These are phyloP conservation scores for Calosoma granatense DNA, from an alignment of 1,140 invertebrate species.

Conservation along the genomic window DNA sequence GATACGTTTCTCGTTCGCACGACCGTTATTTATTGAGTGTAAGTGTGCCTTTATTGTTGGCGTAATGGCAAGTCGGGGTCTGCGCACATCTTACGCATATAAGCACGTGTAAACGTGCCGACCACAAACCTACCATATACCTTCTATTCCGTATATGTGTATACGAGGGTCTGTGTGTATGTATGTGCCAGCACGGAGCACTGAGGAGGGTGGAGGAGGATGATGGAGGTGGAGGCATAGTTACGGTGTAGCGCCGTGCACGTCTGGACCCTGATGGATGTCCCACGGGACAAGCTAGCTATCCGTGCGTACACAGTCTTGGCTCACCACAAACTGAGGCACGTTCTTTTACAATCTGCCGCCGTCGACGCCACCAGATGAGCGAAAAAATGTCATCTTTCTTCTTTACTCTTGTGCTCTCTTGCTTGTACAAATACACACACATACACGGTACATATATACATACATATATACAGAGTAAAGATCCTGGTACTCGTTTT, in stretches of 20 bases:
- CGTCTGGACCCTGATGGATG: conserved; percentile 5
- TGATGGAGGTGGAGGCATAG: background rate
- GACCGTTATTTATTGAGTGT: conserved; percentile 5
- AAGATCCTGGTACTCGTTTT: background rate
- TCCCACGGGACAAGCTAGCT: background rate
- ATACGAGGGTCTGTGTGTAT: background rate
- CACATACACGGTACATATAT: background rate
- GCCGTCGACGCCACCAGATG: background rate
- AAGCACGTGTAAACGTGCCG: background rate
- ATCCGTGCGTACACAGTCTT: background rate
- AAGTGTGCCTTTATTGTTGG: conserved; percentile 6
- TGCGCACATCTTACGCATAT: background rate
- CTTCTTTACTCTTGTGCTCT: background rate
- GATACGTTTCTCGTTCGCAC: background rate
- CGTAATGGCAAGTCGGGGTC: background rate
- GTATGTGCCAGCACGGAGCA: background rate
- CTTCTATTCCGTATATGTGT: too few relatives aligned
- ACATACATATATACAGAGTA: too few relatives aligned
- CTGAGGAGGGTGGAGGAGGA: background rate
- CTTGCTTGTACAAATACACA: background rate
- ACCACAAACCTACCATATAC: background rate
- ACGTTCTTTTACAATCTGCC: conserved; percentile 8
- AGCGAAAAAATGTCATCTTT: conserved; percentile 6
- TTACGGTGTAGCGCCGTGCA: background rate
- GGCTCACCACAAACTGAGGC: conserved; percentile 1